Conservation (phyloP, 2,797 vertebrate species). For the Rachycentron canadum region DNA sequence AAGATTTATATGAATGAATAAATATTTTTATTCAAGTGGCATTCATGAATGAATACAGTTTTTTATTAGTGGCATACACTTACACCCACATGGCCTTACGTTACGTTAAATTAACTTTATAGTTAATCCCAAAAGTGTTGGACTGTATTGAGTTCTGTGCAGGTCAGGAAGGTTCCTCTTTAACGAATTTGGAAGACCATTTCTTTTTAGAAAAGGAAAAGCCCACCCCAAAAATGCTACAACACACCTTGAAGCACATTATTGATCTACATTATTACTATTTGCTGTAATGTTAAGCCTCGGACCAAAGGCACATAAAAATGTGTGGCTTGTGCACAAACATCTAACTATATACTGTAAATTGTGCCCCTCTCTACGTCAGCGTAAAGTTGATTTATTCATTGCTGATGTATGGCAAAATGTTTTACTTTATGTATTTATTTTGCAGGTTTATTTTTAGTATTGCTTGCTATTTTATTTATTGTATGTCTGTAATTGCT, state of each 20-base stretch:
- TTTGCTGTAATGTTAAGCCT: neutral
- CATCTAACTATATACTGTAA: neutral
- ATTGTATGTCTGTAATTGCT: too few species aligned
- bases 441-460: too few species aligned
- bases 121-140: neutral
- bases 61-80: too few species aligned
- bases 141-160: neutral
- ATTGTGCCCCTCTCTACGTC: neutral
- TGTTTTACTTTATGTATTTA: too few species aligned
- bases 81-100: too few species aligned
- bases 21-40: too few species aligned
- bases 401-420: neutral
- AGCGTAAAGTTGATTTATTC: slow-evolving; percentile 45
- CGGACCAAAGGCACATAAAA: neutral
- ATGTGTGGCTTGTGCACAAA: neutral
- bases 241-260: neutral
- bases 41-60: too few species aligned
- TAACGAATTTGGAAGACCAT: neutral
- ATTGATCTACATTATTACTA: neutral
- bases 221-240: neutral
- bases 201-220: neutral
- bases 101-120: too few species aligned
- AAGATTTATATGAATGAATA: neutral
- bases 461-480: too few species aligned
- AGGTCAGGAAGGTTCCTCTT: neutral